These are phyloP conservation scores for Meloidogyne hapla DNA, from an alignment of 1,140 invertebrate species.

Conservation along the genomic window DNA sequence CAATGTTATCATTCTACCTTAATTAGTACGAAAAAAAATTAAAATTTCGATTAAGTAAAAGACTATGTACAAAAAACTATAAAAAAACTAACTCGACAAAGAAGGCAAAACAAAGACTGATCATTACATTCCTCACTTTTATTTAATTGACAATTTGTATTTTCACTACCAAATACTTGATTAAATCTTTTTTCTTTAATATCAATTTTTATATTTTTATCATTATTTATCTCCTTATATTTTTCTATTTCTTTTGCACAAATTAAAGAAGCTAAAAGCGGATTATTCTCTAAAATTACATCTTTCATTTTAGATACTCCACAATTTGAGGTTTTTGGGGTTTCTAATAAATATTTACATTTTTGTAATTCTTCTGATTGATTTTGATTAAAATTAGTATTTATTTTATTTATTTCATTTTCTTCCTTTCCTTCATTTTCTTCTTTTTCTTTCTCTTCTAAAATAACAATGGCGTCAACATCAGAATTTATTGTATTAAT, in stretches of 20 bases:
- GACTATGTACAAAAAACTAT: too few species aligned
- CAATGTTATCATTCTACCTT: too few species aligned
- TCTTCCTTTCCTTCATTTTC: too few species aligned
- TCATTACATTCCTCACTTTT: neutral
- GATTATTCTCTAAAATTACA: neutral
- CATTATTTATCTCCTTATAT: neutral
- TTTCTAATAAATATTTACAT: neutral
- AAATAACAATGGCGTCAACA: neutral
- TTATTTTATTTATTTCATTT: neutral
- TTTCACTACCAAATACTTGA: neutral
- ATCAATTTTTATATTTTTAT: neutral
- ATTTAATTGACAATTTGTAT: neutral
- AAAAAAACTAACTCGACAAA: neutral
- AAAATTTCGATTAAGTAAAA: too few species aligned
- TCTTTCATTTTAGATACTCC: neutral
- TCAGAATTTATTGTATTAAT: constrained; percentile 6
- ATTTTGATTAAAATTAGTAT: too few species aligned
- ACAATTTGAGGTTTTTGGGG: neutral
- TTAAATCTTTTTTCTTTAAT: neutral
- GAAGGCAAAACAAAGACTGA: neutral
- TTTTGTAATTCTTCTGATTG: neutral
- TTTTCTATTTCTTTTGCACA: neutral
- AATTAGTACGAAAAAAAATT: too few species aligned
- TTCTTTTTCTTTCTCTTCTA: neutral
- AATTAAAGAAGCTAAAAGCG: neutral